Percentiles rank a stretch among this genome's conserved stretches.
Evolutionary conservation across 2,797 vertebrate species (phyloP).

Genomic region (Artibeus lituratus): DNA sequence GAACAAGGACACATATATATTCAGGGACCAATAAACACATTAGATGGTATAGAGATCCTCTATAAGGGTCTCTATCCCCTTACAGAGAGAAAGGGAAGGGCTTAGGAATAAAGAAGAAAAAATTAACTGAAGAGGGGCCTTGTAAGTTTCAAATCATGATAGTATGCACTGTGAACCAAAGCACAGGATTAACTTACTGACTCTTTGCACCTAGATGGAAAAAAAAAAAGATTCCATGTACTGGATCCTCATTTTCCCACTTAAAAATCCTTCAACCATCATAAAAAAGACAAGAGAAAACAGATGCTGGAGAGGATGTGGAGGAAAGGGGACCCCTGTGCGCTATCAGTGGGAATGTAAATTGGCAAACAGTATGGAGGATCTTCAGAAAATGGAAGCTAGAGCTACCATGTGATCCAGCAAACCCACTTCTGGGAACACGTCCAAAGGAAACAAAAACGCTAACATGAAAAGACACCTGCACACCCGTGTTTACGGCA

Average conservation of each 20-base stretch:
- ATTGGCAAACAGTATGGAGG: neutral
- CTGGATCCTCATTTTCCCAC: neutral
- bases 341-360: neutral
- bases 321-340: neutral
- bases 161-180: neutral
- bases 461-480: neutral
- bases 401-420: neutral
- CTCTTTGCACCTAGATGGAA: neutral
- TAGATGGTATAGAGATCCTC: too few relatives aligned
- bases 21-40: neutral
- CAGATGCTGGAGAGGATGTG: neutral
- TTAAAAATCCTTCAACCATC: neutral
- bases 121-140: neutral
- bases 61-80: too few relatives aligned
- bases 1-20: neutral
- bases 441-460: neutral
- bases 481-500: neutral
- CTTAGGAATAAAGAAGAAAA: neutral
- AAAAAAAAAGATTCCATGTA: neutral
- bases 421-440: neutral
- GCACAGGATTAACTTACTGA: neutral
- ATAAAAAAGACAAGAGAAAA: neutral
- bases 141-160: neutral
- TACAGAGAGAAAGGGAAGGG: neutral
- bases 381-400: too few relatives aligned